A percentile compares a stretch with the other conserved stretches of the same genome.
phyloP scores from a whole-genome alignment of 1,140 invertebrate genomes.

The Bombus consobrinus region DNA sequence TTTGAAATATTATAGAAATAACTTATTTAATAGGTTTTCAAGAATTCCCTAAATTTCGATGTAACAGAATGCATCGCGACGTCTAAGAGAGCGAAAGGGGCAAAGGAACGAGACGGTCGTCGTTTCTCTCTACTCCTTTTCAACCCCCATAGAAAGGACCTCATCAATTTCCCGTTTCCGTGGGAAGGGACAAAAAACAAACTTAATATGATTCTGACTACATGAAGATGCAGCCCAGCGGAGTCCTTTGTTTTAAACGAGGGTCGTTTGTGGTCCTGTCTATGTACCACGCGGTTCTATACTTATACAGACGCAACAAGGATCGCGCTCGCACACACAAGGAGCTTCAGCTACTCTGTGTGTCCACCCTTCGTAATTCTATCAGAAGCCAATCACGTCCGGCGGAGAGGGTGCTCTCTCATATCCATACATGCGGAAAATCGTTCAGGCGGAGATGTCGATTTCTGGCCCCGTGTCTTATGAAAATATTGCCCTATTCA shows the following conservation, averaged over 20 bases:
- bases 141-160: slow-evolving; percentile 58
- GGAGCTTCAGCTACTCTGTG: slow-evolving; percentile 53
- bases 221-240: slow-evolving; percentile 62
- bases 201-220: slow-evolving; percentile 70
- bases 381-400: slow-evolving; percentile 81
- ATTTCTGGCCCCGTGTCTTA: slow-evolving; percentile 63
- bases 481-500: slow-evolving; percentile 66
- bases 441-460: slow-evolving; percentile 71
- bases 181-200: slow-evolving; percentile 68
- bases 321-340: slow-evolving; percentile 33
- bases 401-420: slow-evolving; percentile 64
- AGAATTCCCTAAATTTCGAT: not conserved
- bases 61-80: slow-evolving; percentile 4
- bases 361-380: slow-evolving; percentile 78
- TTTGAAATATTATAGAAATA: no score
- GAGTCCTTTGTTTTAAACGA: slow-evolving; percentile 72
- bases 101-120: slow-evolving; percentile 26
- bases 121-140: slow-evolving; percentile 11
- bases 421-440: slow-evolving; percentile 73
- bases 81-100: slow-evolving; percentile 23
- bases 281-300: slow-evolving; percentile 4
- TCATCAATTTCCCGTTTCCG: slow-evolving; percentile 71
- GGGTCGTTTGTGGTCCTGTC: slow-evolving; percentile 66
- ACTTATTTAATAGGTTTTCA: no score
- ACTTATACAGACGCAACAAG: not conserved